Conservation (phyloP, 2,888 invertebrate genomes). For the Phytoseiulus persimilis region DNA sequence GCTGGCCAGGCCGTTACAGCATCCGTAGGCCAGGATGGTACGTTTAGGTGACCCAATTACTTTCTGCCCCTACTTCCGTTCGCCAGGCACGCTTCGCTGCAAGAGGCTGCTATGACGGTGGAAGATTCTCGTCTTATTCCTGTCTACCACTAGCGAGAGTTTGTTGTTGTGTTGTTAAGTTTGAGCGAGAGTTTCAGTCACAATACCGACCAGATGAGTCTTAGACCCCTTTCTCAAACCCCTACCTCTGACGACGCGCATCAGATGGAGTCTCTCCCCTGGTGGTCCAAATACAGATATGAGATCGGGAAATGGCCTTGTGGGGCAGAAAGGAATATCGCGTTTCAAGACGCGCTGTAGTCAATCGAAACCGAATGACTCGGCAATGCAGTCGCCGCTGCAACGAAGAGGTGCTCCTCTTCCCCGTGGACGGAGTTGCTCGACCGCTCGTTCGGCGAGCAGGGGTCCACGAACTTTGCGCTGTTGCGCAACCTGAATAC, state of each 20-base stretch:
- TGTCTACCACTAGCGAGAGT: background rate
- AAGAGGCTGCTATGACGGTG: background rate
- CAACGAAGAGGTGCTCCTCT: background rate
- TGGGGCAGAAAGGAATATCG: background rate
- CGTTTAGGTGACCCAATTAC: constrained; percentile 32
- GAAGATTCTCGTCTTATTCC: constrained; percentile 5
- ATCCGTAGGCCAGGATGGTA: constrained; percentile 28
- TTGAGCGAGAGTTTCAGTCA: background rate
- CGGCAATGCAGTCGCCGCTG: background rate
- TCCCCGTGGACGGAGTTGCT: background rate
- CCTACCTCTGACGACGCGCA: background rate
- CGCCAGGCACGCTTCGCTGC: background rate
- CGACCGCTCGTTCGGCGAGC: background rate
- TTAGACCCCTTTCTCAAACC: background rate
- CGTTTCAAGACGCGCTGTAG: background rate
- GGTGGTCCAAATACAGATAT: background rate
- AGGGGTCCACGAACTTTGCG: background rate
- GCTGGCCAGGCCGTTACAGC: constrained; percentile 14
- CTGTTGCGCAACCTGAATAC: background rate
- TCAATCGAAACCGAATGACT: background rate
- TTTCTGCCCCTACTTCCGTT: background rate
- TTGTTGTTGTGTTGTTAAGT: background rate
- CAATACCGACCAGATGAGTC: background rate
- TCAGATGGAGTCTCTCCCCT: background rate
- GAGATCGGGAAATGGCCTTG: too few species aligned